A percentile compares a stretch with the other conserved stretches of the same genome.
Evolutionary conservation across 2,888 invertebrate species (phyloP).

Genomic region (Kuschelorhynchus macadamiae): DNA sequence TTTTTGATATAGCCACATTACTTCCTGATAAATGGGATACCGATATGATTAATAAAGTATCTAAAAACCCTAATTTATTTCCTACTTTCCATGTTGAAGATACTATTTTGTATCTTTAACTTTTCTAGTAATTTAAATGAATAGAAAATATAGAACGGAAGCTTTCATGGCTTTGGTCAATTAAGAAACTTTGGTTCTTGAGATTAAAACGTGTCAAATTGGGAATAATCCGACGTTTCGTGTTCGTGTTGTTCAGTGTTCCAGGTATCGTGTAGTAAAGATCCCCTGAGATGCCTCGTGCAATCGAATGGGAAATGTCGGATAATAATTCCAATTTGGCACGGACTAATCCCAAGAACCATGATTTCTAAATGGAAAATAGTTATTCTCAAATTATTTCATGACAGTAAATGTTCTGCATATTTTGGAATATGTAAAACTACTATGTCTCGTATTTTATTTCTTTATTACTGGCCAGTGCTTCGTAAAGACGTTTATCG

Average conservation of each 20-base stretch:
- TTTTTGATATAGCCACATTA: slow-evolving; percentile 32
- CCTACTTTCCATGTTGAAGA: slow-evolving; percentile 45
- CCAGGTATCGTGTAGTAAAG: too few species aligned
- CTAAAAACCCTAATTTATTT: slow-evolving; percentile 30
- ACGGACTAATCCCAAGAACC: too few species aligned
- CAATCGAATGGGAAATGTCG: too few species aligned
- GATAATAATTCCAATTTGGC: too few species aligned
- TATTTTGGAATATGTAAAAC: slow-evolving; percentile 54
- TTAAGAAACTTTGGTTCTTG: too few species aligned
- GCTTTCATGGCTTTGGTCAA: too few species aligned
- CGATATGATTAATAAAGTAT: slow-evolving; percentile 39
- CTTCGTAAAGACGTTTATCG: slow-evolving; percentile 36
- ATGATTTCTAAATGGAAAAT: slow-evolving; percentile 48
- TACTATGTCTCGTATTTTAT: slow-evolving; percentile 43
- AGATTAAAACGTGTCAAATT: too few species aligned
- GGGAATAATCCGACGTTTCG: too few species aligned
- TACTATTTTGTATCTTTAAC: slow-evolving; percentile 33
- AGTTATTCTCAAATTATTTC: slow-evolving; percentile 34
- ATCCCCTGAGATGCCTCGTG: too few species aligned
- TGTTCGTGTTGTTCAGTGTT: too few species aligned
- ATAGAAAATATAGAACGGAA: too few species aligned
- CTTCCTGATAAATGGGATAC: slow-evolving; percentile 45
- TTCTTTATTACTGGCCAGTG: slow-evolving; percentile 48
- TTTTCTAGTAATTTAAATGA: slow-evolving; percentile 35
- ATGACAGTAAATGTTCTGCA: slow-evolving; percentile 41